phyloP scores from a whole-genome alignment of 2,797 vertebrate genomes.

The Siniperca obscura region DNA sequence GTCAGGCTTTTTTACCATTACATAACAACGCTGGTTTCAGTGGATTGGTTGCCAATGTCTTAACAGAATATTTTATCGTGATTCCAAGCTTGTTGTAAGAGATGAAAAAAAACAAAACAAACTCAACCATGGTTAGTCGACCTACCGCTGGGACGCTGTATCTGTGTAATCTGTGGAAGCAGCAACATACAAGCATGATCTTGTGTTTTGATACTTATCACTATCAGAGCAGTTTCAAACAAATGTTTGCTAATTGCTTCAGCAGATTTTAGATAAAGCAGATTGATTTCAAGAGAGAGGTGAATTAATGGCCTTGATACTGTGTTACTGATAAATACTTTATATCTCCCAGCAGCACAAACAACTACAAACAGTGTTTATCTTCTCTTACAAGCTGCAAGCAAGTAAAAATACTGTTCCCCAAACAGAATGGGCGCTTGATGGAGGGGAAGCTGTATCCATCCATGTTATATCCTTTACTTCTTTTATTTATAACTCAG shows the following conservation, averaged over 20 bases:
- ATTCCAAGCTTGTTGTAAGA: constrained; percentile 26
- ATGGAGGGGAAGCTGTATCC: not conserved
- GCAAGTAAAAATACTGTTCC: not conserved
- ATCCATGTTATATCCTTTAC: no score
- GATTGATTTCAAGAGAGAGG: not conserved
- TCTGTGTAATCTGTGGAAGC: not conserved
- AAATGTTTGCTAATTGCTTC: not conserved
- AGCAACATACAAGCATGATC: not conserved
- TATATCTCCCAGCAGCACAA: not conserved
- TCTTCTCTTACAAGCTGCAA: not conserved
- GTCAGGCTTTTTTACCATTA: constrained; percentile 59
- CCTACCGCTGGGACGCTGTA: not conserved
- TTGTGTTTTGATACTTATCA: not conserved
- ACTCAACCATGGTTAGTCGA: not conserved
- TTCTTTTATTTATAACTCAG: not conserved
- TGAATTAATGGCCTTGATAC: not conserved
- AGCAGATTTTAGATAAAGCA: not conserved
- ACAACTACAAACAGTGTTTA: not conserved
- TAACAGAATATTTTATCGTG: constrained; percentile 58
- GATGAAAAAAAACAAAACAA: not conserved
- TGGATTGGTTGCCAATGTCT: constrained; percentile 56
- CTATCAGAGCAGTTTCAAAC: not conserved
- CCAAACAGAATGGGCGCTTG: not conserved
- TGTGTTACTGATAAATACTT: not conserved
- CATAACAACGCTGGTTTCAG: constrained; percentile 60